Conservation (phyloP, 2,797 vertebrate species). For the Diglossa cyanea region DNA sequence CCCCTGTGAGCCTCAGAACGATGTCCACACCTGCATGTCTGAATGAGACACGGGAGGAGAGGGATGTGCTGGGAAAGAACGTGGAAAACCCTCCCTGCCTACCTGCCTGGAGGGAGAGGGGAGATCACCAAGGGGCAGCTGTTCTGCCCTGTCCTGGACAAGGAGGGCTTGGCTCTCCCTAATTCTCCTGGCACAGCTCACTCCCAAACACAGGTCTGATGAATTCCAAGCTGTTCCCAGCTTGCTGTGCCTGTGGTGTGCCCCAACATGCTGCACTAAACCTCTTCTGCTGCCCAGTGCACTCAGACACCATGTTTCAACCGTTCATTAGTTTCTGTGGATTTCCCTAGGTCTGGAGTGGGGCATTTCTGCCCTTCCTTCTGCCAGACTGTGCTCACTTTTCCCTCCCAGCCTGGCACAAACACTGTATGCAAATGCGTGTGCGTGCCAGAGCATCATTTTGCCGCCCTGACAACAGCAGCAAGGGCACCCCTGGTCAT, state of each 20-base stretch:
- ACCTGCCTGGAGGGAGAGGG: neutral
- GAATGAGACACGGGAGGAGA: neutral
- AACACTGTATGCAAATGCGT: neutral
- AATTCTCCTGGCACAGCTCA: neutral
- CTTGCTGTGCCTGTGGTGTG: fast-evolving
- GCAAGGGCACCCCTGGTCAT: neutral
- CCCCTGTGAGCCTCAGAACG: neutral
- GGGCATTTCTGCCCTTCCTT: neutral
- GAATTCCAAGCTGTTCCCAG: neutral
- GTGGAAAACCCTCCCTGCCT: neutral
- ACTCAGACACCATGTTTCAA: fast-evolving
- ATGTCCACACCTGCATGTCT: neutral
- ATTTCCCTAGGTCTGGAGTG: neutral
- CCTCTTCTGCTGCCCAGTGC: neutral
- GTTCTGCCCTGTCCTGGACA: neutral
- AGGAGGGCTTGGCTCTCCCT: neutral
- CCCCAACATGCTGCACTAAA: neutral
- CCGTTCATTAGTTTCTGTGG: fast-evolving
- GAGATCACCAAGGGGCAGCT: fast-evolving
- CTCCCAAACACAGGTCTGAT: neutral
- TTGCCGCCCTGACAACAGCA: neutral
- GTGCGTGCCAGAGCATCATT: neutral
- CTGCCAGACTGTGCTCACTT: neutral
- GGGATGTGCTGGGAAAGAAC: neutral
- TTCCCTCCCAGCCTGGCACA: fast-evolving